Evolutionary conservation across 1,140 invertebrate species (phyloP), one percentile per base, ranked within the genome.

Genomic region (Archivesica marissinica): DNA sequence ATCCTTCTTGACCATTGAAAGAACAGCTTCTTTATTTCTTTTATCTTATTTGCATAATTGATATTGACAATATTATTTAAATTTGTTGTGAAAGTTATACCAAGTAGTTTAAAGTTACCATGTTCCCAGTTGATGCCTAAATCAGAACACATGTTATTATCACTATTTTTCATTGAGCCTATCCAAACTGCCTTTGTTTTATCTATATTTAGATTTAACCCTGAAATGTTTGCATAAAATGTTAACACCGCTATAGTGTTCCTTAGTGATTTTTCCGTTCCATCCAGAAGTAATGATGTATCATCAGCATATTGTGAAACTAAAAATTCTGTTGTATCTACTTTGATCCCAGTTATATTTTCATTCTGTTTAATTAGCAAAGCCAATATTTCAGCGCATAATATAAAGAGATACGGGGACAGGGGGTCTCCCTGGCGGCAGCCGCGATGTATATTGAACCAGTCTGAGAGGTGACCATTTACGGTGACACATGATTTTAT

Each of bases 341-440:
- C 17, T 33, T 44, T 68, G 13, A 76, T 77, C 4, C 72, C 74
- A 23, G 66, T 66, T 7, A 85, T 76, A 23, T 76, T 54, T 35
- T 25, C 38, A 75, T 85, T 85, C 4, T 61, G n/a, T 17, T 56
- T 50, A 30, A 68, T 33, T 38, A 76, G 25, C 0, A 76, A 3
- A 33, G 75, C 50, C n/a, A 75, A 28, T 3, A 84, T 56, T 39
- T 85, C 74, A 4, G 50, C 83, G 44, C 47, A 54, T n/a, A 72
- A 20, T 47, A 79, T 28, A 41, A 86, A 68, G 35, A 64, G 50
- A 41, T 35, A 56, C 44, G 38, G 44, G 1, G 52, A 66, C 13
- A 72, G 35, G 20, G 23, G 56, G 28, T 52, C 47, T 1, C 66
- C 75, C 72, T 79, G 76, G 25, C 56, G 38, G 30, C 56, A 41